These are phyloP conservation scores for Diuraphis noxia DNA, from an alignment of 1,140 invertebrate species.

Conservation along the genomic window DNA sequence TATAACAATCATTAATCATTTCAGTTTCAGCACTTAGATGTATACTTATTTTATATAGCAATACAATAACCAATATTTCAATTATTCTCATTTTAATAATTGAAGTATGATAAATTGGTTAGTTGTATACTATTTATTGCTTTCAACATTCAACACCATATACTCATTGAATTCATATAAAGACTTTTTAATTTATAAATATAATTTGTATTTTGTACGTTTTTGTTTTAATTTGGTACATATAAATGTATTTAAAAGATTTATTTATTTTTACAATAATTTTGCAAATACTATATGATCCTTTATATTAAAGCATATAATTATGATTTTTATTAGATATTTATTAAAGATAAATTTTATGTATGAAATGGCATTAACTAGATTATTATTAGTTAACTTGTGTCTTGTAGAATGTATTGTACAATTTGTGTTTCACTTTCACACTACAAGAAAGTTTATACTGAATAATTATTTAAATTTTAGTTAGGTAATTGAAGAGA, in stretches of 20 bases:
- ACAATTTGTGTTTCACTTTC: too few species aligned
- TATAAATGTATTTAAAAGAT: too few species aligned
- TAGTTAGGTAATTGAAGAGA: not conserved
- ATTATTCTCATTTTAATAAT: not conserved
- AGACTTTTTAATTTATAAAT: not conserved
- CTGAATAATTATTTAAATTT: not conserved
- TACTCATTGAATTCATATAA: not conserved
- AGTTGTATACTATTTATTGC: not conserved
- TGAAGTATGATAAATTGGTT: not conserved
- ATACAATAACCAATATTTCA: too few species aligned
- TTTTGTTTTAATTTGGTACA: not conserved
- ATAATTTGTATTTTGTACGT: not conserved
- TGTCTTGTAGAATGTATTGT: not conserved
- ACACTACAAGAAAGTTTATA: not conserved
- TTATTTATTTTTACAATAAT: not conserved
- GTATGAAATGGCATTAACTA: not conserved
- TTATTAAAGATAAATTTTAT: too few species aligned
- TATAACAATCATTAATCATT: not conserved
- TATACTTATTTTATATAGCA: too few species aligned
- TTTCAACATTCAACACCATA: not conserved
- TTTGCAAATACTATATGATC: not conserved
- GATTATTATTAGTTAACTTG: not conserved
- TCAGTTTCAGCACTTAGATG: not conserved
- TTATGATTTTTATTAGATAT: not conserved
- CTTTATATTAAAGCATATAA: not conserved